Base-by-base conservation (phyloP, 35 echinoderm and acorn worm species). In the Lytechinus pictus region DNA sequence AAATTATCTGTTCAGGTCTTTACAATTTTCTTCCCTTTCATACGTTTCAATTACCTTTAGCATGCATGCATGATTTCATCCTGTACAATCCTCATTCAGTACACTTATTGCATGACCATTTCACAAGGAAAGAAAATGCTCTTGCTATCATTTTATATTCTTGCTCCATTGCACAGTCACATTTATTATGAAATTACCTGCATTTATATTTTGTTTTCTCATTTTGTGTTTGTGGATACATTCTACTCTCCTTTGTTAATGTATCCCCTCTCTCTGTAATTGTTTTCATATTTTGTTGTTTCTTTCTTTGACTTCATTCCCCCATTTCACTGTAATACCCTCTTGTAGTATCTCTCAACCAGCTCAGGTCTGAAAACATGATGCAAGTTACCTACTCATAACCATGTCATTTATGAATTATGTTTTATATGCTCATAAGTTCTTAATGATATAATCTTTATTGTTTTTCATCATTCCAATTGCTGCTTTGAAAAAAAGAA, bases 1-100 rank as follows among this genome's bases (percentile, higher is more conserved):
- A 93, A 93, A 93, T 93, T 93, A 93, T 93, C 52, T 93, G 92
- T 57, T 93, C 92, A 93, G 92, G 92, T 93, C 92, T 93, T 90
- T 44, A 44, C 88, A 90, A 90, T 14, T 21, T 90, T 44, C 4
- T 52, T 90, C 52, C 88, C 88, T 24, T 90, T 90, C 88, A 16
- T 24, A 79, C 66, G n/a, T 24, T 79, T 6, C 4, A 24, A 79
- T 79, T 44, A 44, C 33, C 66, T 79, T 4, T 1, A 79, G 66
- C 66, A 79, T 24, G 66, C 66, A n/a, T 79, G 21, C 66, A 16
- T 79, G 21, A 16, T 79, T 79, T 24, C 21, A 24, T 79, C n/a
- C 66, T 24, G 33, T 19, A 16, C 0, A 24, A 79, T 79, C 66
- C 66, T 79, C 16, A 16, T 7, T 79, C 21, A 4, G 66, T 79